Evolutionary conservation across 2,888 invertebrate genomes (phyloP), one percentile per base, ranked within the genome.

Genomic region (Eueremaeus valkanovi): DNA sequence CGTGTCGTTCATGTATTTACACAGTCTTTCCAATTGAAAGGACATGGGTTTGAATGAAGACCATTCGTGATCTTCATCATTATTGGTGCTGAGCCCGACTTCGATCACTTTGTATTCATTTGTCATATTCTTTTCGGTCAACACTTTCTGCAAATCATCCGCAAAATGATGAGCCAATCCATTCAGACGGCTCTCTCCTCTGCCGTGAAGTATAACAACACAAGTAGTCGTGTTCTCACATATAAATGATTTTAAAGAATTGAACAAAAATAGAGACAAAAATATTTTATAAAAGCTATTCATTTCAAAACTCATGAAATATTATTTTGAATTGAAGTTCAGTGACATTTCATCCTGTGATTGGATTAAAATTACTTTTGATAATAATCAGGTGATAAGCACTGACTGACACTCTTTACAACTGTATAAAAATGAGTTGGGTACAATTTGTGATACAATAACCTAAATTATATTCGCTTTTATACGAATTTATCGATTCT

Each of bases 1-100:
- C n/a, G n/a, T n/a, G n/a, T n/a, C n/a, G 24, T 68, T 68, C 18
- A 68, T 68, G 24, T 24, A 68, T 9, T 36, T n/a, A 24, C 68
- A 68, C 21, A 68, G 40, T 21, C 21, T 36, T 40, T 40, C 40
- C 27, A 42, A 24, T 68, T 68, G 68, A 40, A 68, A 68, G 11
- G 18, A 16, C 68, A 68, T 40, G 36, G 68, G 42, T 68, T 42
- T 68, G 13, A 68, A 68, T 68, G 68, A 40, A 1, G 68, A 68
- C 68, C 68, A 68, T 9, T 68, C 13, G 42, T 68, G 24, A 24
- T 68, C 68, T 11, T 68, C 40, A 21, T 68, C 24, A 24, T 18
- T 24, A 68, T 68, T 24, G 40, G 16, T 9, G 16, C 68, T 68
- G 21, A 68, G 42, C 24, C 68, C 68, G 33, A 68, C 68, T 40